Conservation (phyloP, 2,113 vertebrate species). For the Rana temporaria region DNA sequence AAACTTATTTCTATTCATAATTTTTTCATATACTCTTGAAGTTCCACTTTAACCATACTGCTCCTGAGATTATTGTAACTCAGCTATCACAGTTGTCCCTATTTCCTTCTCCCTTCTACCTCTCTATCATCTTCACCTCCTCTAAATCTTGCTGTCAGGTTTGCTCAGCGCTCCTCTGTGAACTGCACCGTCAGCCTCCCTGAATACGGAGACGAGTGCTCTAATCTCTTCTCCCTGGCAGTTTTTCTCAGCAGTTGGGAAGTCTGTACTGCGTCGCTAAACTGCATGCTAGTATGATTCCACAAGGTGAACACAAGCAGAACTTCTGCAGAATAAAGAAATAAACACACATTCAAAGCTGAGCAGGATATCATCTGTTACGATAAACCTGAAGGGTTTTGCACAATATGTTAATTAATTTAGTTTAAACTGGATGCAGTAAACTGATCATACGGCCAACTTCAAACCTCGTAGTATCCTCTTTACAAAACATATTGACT, state of each 20-base stretch:
- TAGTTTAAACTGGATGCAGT: background rate
- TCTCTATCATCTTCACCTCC: conserved; percentile 48
- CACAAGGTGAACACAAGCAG: conserved; percentile 15
- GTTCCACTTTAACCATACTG: background rate
- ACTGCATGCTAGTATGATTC: conserved; percentile 24
- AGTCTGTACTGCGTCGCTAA: conserved; percentile 46
- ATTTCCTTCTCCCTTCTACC: conserved; percentile 33
- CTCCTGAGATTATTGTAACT: background rate
- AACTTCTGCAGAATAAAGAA: conserved; percentile 1
- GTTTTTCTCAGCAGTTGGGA: conserved; percentile 53
- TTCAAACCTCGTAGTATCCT: conserved; percentile 1
- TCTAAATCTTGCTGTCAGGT: conserved; percentile 52
- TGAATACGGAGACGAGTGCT: conserved; percentile 17
- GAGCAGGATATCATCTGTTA: conserved; percentile 1
- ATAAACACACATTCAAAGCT: conserved; percentile 29
- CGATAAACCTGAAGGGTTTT: conserved; percentile 21
- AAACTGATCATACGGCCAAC: conserved; percentile 5
- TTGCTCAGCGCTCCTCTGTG: conserved; percentile 33
- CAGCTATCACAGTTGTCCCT: conserved; percentile 2
- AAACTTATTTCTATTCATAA: background rate
- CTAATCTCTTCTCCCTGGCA: conserved; percentile 46
- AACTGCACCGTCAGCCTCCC: conserved; percentile 44
- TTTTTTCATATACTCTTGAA: background rate
- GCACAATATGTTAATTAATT: conserved; percentile 32
- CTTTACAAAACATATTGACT: conserved; percentile 21